phyloP scores from a whole-genome alignment of 2,888 invertebrate genomes.

The Julus scanicus region DNA sequence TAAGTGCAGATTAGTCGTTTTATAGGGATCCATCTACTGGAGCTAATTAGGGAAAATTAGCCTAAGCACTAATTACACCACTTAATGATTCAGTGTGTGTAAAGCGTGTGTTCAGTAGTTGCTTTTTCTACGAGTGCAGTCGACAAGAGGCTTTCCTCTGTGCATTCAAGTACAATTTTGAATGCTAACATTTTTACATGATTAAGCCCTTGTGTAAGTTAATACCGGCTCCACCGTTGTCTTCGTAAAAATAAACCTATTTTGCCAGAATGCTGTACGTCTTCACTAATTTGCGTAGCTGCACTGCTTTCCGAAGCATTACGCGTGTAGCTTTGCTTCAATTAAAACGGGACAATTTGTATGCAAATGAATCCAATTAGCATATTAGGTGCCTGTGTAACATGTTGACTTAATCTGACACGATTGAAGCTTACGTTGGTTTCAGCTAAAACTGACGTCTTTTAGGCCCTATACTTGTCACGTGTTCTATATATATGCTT shows the following conservation, averaged over 20 bases:
- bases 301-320: slow-evolving; percentile 14
- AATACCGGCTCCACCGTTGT: neutral
- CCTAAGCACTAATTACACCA: slow-evolving; percentile 33
- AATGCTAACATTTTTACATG: slow-evolving; percentile 19
- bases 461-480: neutral
- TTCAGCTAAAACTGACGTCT: neutral
- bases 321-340: slow-evolving; percentile 27
- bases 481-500: neutral
- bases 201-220: slow-evolving; percentile 33
- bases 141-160: neutral
- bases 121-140: slow-evolving; percentile 2
- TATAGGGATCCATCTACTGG: slow-evolving; percentile 26
- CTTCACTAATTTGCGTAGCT: slow-evolving; percentile 6
- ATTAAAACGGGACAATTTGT: slow-evolving; percentile 20
- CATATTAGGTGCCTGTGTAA: slow-evolving; percentile 7
- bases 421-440: slow-evolving; percentile 2
- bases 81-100: slow-evolving; percentile 33
- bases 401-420: slow-evolving; percentile 33
- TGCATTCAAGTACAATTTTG: neutral
- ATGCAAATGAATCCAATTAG: slow-evolving; percentile 33
- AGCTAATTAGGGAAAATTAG: slow-evolving; percentile 27
- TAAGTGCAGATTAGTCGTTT: slow-evolving; percentile 33
- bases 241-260: slow-evolving; percentile 24
- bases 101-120: neutral
- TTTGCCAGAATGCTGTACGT: slow-evolving; percentile 25